A percentile compares a stretch with the other conserved stretches of the same genome.
These are phyloP conservation scores for Synodontis membranacea DNA, from an alignment of 2,113 vertebrate species.

Conservation along the genomic window DNA sequence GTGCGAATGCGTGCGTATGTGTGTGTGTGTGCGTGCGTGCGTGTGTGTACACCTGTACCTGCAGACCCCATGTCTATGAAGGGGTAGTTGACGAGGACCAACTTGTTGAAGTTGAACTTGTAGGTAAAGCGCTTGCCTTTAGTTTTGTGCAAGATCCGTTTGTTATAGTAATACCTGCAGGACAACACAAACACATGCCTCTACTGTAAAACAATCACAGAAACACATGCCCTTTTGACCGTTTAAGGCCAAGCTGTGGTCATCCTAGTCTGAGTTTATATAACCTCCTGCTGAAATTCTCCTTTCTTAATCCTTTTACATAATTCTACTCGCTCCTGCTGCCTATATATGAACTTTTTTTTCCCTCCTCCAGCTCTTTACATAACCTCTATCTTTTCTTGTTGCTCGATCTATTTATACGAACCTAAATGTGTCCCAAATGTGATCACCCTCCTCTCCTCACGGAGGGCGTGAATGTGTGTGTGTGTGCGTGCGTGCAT, in stretches of 20 bases:
- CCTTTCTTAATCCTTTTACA: constrained; percentile 71
- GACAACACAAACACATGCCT: constrained; percentile 10
- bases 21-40: background rate
- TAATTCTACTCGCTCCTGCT: constrained; percentile 58
- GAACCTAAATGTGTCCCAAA: constrained; percentile 52
- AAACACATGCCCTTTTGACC: constrained; percentile 41
- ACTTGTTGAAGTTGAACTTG: constrained; percentile 94
- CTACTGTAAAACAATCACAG: background rate
- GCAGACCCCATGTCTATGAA: constrained; percentile 86
- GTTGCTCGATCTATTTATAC: constrained; percentile 68
- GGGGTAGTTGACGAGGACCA: constrained; percentile 93
- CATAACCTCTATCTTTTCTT: constrained; percentile 67
- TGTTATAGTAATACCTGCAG: constrained; percentile 90
- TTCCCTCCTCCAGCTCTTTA: constrained; percentile 69
- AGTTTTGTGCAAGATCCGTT: constrained; percentile 91
- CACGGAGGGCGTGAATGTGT: background rate
- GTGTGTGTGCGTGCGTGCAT: background rate
- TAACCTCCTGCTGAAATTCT: constrained; percentile 66
- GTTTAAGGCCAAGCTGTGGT: constrained; percentile 6
- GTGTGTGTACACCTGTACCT: constrained; percentile 65
- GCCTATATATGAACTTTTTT: constrained; percentile 74
- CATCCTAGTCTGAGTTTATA: constrained; percentile 63
- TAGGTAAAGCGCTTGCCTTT: constrained; percentile 94
- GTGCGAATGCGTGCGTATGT: background rate
- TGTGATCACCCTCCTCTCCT: background rate